phyloP scores from a whole-genome alignment of 2,888 invertebrate species.

The Phasia obesa region DNA sequence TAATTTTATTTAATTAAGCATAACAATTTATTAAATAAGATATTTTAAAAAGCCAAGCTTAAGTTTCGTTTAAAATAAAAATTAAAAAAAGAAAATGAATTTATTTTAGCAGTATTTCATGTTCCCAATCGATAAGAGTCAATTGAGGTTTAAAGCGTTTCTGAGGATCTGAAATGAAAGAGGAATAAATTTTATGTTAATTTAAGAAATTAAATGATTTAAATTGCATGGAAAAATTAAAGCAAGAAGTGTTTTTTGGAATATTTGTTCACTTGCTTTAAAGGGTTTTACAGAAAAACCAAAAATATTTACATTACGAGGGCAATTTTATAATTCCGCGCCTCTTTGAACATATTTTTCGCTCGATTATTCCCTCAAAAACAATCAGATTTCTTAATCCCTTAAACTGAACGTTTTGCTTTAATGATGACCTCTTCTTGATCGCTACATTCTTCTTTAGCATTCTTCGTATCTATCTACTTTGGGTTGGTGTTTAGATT shows the following conservation, averaged over 20 bases:
- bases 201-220: neutral
- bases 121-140: slow-evolving; percentile 84
- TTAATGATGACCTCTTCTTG: no score
- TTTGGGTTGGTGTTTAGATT: no score
- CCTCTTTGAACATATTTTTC: no score
- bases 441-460: no score
- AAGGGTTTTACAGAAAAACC: no score
- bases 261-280: no score
- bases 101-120: slow-evolving; percentile 81
- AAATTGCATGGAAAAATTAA: neutral
- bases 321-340: no score
- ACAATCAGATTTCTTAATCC: no score
- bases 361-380: no score
- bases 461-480: no score
- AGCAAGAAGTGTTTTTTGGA: neutral
- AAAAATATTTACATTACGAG: no score
- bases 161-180: slow-evolving; percentile 84
- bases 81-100: neutral
- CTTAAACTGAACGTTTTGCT: no score
- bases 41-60: slow-evolving; percentile 4
- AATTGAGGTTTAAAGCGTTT: slow-evolving; percentile 85
- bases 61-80: slow-evolving; percentile 9
- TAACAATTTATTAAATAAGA: slow-evolving; percentile 23
- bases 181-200: slow-evolving; percentile 24
- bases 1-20: slow-evolving; percentile 4